Percentiles rank a stretch among this genome's conserved stretches.
Evolutionary conservation across 2,797 vertebrate species (phyloP).

Genomic region (Otus scops): DNA sequence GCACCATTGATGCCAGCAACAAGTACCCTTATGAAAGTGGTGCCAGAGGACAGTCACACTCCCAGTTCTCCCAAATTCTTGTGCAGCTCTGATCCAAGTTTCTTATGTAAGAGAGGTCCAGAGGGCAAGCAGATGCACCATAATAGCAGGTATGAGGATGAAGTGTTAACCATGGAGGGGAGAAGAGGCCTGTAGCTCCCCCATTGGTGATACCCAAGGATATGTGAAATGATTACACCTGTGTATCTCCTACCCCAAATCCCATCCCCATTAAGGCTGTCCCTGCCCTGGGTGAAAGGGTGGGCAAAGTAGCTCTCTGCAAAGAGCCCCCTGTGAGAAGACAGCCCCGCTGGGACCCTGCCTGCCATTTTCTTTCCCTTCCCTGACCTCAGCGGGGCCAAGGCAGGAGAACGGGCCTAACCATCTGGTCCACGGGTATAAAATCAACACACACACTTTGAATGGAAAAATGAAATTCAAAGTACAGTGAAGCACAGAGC

Average conservation of each 20-base stretch:
- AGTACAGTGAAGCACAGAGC: background rate
- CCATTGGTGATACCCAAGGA: fast-evolving
- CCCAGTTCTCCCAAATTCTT: background rate
- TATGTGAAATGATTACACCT: background rate
- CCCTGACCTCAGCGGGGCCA: background rate
- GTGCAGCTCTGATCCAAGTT: background rate
- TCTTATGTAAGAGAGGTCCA: background rate
- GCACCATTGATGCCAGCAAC: background rate
- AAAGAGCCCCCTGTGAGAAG: background rate
- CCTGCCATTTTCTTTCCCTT: background rate
- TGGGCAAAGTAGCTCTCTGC: background rate
- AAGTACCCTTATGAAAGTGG: background rate
- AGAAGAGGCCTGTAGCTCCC: background rate
- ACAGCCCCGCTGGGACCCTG: background rate
- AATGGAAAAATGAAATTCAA: background rate
- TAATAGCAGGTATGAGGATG: background rate
- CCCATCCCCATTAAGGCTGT: background rate
- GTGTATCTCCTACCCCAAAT: background rate
- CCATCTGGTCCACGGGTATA: background rate
- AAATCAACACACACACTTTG: background rate
- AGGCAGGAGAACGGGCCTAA: background rate
- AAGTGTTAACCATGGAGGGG: background rate
- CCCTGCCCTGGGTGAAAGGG: background rate
- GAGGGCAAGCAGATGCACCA: background rate
- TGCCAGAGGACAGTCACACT: background rate